Percentiles rank a stretch among this genome's conserved stretches.
Conservation (phyloP, 1,140 invertebrate genomes). For the Tachypleus tridentatus region DNA sequence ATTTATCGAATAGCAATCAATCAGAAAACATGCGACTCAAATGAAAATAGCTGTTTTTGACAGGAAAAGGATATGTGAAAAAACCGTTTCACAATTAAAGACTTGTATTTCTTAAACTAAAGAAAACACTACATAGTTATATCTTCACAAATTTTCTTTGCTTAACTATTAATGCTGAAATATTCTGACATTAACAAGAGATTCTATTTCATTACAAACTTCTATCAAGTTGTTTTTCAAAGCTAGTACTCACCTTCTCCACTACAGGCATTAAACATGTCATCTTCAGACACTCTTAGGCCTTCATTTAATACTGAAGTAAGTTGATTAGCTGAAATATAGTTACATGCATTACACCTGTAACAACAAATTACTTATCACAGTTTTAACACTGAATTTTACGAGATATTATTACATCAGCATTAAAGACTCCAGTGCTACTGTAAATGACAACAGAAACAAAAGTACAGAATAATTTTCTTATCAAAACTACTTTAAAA, state of each 20-base stretch:
- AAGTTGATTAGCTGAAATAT: constrained; percentile 38
- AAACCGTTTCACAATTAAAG: no score
- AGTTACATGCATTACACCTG: constrained; percentile 14
- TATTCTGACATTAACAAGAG: constrained; percentile 4
- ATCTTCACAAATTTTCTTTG: no score
- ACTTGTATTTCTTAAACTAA: constrained; percentile 4
- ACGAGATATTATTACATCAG: no score
- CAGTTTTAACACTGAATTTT: neutral
- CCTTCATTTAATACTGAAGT: constrained; percentile 41
- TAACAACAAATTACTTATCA: constrained; percentile 6
- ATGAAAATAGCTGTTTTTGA: no score
- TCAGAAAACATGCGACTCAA: no score
- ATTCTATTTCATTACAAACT: constrained; percentile 6
- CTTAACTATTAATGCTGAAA: neutral
- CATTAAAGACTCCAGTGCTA: no score
- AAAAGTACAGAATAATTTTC: no score
- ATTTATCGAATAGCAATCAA: no score
- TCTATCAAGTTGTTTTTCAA: constrained; percentile 3
- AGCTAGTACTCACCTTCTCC: constrained; percentile 21
- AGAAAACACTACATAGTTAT: neutral
- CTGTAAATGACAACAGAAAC: no score
- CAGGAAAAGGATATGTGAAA: no score
- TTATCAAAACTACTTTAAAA: no score
- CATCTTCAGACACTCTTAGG: constrained; percentile 39
- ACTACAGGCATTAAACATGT: constrained; percentile 30